Base-by-base conservation (phyloP, 2,113 vertebrate genomes). In the Oryzias javanicus region DNA sequence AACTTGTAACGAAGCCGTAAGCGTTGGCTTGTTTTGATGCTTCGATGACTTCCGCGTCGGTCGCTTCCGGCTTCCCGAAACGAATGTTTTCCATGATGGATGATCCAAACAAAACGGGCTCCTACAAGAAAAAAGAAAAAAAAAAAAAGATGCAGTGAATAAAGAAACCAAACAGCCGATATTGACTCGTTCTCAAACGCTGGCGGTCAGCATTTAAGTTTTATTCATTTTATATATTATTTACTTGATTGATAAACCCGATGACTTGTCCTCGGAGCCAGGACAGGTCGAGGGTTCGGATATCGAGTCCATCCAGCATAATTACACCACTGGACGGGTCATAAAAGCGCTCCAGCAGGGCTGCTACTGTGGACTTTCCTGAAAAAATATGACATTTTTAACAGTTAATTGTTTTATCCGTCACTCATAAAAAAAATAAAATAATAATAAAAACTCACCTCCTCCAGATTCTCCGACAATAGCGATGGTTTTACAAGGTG, bases 71-170 rank as follows among this genome's bases (percentile, higher is more conserved):
- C 69, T 94, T 95, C 58, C 95, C 96, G 0, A 98, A 97, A 46
- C 95, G 95, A 72, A 99, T 98, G 84, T 98, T 99, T 76, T 98
- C 97, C 93, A 95, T 92, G 80, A 99, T 84, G 1, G 90, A 95
- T 0, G 95, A 94, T 13, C 92, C 94, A 2, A 99, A 99, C 58
- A 99, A 88, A 67, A 98, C 93, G 0, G 97, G 96, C 74, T 99
- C 97, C 97, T 99, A 80, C 2, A 17, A 19, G 14, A 0, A 4
- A 42, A 41, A 42, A 46, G 41, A 4, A 42, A 41, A 42, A 46
- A 42, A n/a, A n/a, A n/a, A n/a, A n/a, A n/a, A n/a, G n/a, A n/a
- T 19, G 18, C 4, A 19, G 10, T 44, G 1, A 52, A 40, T 52
- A 48, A 24, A 41, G n/a, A 41, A 4, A 27, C 40, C 22, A 16